phyloP scores from a whole-genome alignment of 2,113 vertebrate species.

The Nyctibius bracteatus region DNA sequence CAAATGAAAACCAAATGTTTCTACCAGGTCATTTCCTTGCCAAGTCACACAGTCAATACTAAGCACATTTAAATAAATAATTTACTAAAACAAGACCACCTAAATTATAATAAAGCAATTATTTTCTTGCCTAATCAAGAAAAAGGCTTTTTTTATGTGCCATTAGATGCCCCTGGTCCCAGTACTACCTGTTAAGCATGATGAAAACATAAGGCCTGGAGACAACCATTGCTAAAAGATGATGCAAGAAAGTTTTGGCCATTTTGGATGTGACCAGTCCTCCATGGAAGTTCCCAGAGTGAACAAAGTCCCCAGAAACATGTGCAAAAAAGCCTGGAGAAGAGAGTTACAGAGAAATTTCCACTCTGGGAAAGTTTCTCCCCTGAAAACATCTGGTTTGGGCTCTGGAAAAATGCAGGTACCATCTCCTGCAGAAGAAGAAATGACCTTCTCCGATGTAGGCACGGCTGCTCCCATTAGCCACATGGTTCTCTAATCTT shows the following conservation, averaged over 20 bases:
- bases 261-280: background rate
- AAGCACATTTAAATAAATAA: background rate
- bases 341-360: fast-evolving
- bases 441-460: fast-evolving
- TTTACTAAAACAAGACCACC: fast-evolving
- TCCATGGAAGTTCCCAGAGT: background rate
- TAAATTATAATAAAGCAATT: fast-evolving
- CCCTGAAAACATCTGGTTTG: fast-evolving
- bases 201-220: background rate
- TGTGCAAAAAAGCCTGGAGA: background rate
- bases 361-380: background rate
- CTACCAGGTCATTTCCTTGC: background rate
- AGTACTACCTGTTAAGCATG: background rate
- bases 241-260: background rate
- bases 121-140: background rate
- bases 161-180: background rate
- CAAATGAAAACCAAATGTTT: background rate
- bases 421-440: fast-evolving
- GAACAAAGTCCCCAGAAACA: background rate
- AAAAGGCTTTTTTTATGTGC: background rate
- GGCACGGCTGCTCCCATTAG: background rate
- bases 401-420: fast-evolving
- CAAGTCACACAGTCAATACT: fast-evolving
- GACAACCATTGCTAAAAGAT: background rate
- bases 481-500: fast-evolving